These are phyloP conservation scores for Rhodeus uyekii DNA, from an alignment of 2,797 vertebrate species.

Conservation along the genomic window DNA sequence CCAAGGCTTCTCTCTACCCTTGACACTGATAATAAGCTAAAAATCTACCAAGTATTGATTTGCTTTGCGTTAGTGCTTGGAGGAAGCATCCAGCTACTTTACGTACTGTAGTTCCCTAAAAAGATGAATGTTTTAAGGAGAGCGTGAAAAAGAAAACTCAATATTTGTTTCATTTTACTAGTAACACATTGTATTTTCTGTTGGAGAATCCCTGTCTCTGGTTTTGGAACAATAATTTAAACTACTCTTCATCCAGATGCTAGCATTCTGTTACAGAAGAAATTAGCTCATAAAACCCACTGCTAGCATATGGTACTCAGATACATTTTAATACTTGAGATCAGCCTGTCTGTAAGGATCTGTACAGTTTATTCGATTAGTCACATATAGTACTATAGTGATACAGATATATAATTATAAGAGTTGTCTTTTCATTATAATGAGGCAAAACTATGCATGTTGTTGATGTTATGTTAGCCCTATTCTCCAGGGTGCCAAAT, in stretches of 20 bases:
- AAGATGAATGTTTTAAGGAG: slow-evolving; percentile 59
- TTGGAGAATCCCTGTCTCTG: slow-evolving; percentile 6
- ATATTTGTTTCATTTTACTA: not conserved
- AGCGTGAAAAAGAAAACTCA: not conserved
- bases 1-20: slow-evolving; percentile 66
- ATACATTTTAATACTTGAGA: slow-evolving; percentile 50
- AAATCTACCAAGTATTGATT: slow-evolving; percentile 67
- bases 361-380: slow-evolving; percentile 24
- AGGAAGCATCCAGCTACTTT: slow-evolving; percentile 46
- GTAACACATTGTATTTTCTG: not conserved
- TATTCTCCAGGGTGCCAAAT: slow-evolving; percentile 48
- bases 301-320: slow-evolving; percentile 47
- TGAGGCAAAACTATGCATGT: not conserved
- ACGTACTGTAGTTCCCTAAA: slow-evolving; percentile 28
- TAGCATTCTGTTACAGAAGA: slow-evolving; percentile 52
- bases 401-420: not conserved
- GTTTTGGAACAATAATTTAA: slow-evolving; percentile 61
- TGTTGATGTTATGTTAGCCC: slow-evolving; percentile 39
- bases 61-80: slow-evolving; percentile 50
- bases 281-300: slow-evolving; percentile 44
- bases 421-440: slow-evolving; percentile 9
- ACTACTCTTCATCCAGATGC: slow-evolving; percentile 59
- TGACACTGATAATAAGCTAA: slow-evolving; percentile 63
- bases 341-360: slow-evolving; percentile 22
- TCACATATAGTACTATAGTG: not conserved